Evolutionary conservation across 2,888 invertebrate genomes (phyloP), one percentile per base, ranked within the genome.

Genomic region (Rhorus exstirpatorius): DNA sequence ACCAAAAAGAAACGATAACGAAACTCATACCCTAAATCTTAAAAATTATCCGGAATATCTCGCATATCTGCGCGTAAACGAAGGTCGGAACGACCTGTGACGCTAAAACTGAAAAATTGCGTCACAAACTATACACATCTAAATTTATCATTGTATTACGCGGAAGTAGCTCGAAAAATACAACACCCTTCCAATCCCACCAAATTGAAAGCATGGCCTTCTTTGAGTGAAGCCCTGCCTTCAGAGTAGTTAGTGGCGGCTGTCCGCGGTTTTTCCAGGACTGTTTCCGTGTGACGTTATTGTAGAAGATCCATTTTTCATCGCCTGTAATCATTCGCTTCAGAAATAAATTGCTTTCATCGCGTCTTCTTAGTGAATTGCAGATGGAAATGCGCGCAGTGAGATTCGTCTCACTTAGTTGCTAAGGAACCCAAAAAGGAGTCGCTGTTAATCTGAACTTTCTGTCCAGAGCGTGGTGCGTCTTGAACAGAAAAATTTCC

Each of bases 311-410:
- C 83, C 84, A 87, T 61, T 87, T 85, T 82, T 86, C 85, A 77
- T n/a, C n/a, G n/a, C n/a, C n/a, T n/a, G n/a, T n/a, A n/a, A n/a
- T n/a, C n/a, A n/a, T n/a, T n/a, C n/a, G 72, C 38, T 87, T 84
- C 63, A 83, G 41, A 86, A 86, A 86, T 86, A 82, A 78, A 1
- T 84, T 81, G 49, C 79, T 85, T 86, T 86, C 41, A 19, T 85
- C 76, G 1, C 81, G 82, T 65, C 86, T 86, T 41, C 77, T 63
- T 51, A 84, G 55, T 0, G 78, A 77, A 74, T 86, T 83, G 71
- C 84, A 82, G 53, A 67, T 74, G 41, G 65, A 74, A 80, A 82
- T 67, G 65, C 41, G 51, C 31, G 68, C 80, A 67, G 77, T 24
- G 6, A 67, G 8, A 61, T 63, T 63, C 46, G 80, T 63, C 75